Evolutionary conservation across 2,888 invertebrate species (phyloP), one percentile per base, ranked within the genome.

Genomic region (Sclerodermus sp.): DNA sequence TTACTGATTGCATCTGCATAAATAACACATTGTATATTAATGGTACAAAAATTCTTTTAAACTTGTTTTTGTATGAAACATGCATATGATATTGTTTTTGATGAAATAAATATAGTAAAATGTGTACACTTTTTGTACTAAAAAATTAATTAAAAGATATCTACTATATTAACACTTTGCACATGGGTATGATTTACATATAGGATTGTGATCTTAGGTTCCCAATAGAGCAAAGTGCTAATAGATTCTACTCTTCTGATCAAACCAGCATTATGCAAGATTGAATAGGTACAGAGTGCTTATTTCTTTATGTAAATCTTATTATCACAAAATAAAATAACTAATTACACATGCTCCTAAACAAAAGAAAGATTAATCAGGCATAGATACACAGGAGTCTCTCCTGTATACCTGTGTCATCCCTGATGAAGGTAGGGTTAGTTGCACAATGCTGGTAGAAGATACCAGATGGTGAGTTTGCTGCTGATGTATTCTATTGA

Each of bases 1-100:
- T 96, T 59, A 96, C 96, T 68, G 95, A 93, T 80, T 96, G 95
- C 60, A 93, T 93, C 89, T 93, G 82, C 48, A 84, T 80, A 66
- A 60, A 58, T 60, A 59, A 34, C 10, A 8, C 3, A 12, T 13
- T 34, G 8, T 23, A 34, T 34, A 4, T 34, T 8, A 34, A 8
- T 34, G 3, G 10, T 12, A 8, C 4, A 8, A 34, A 23, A 23
- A 23, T 23, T 8, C 23, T 23, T 23, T 23, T 23, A 23, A 3
- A 5, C 23, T 8, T 23, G 23, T 5, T 23, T 12, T 12, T 13
- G 34, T 34, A 34, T 34, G 13, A 34, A 34, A 12, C 12, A 23
- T 23, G 23, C 23, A 23, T 5, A 23, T 23, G 23, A 23, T 23
- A 34, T 34, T 34, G 10, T 12, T 8, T 8, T 34, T 4, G n/a